A percentile compares a stretch with the other conserved stretches of the same genome.
phyloP scores from a whole-genome alignment of 2,797 vertebrate species.

The Denticeps clupeoides region DNA sequence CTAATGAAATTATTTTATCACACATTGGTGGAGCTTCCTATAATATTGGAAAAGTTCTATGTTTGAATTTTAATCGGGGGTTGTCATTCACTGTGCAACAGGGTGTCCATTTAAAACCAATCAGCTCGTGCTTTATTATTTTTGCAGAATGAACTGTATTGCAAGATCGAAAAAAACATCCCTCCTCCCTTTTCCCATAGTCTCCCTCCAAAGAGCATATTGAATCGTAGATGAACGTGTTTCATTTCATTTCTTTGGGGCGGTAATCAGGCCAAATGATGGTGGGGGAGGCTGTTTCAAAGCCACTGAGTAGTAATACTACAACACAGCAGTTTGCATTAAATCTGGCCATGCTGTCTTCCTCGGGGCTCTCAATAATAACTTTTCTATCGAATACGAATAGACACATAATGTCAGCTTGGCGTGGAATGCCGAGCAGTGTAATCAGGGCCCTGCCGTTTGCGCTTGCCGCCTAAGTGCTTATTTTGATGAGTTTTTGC shows the following conservation, averaged over 20 bases:
- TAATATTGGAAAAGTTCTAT: background rate
- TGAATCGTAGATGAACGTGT: slow-evolving; percentile 7
- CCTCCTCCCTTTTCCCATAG: background rate
- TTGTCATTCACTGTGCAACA: background rate
- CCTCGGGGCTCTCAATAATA: slow-evolving; percentile 28
- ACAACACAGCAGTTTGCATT: slow-evolving; percentile 20
- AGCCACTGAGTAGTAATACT: slow-evolving; percentile 24
- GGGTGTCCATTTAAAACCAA: background rate
- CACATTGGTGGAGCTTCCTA: background rate
- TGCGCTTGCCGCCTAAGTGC: slow-evolving; percentile 30
- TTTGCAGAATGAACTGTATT: background rate
- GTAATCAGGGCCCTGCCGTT: slow-evolving; percentile 31
- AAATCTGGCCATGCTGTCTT: slow-evolving; percentile 17
- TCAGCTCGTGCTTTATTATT: background rate
- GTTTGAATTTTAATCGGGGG: background rate
- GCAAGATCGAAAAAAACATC: background rate
- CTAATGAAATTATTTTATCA: background rate
- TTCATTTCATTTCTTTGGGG: slow-evolving; percentile 24
- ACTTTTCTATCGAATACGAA: slow-evolving; percentile 25
- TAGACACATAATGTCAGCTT: slow-evolving; percentile 16
- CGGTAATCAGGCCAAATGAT: slow-evolving; percentile 13
- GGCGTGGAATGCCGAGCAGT: slow-evolving; percentile 11
- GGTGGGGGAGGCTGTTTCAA: slow-evolving; percentile 16
- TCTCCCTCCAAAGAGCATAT: slow-evolving; percentile 6
- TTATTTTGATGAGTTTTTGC: slow-evolving; percentile 26